phyloP scores from a whole-genome alignment of 2,888 invertebrate species.

The Sicus ferrugineus region DNA sequence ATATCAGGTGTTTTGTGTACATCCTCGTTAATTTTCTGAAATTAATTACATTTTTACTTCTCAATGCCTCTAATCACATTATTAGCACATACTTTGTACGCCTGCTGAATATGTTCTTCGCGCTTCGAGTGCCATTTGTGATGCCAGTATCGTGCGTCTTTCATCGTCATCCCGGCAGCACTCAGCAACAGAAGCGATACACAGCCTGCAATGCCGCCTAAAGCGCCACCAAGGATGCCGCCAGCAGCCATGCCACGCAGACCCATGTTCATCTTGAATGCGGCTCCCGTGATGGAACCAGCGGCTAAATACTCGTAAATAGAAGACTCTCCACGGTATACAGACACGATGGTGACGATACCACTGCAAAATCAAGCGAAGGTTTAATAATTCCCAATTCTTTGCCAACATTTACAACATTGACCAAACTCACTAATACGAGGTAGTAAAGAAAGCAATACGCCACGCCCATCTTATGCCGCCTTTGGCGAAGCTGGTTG shows the following conservation, averaged over 20 bases:
- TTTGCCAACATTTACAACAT: slow-evolving; percentile 5
- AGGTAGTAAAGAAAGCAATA: slow-evolving; percentile 72
- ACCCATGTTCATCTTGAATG: slow-evolving; percentile 76
- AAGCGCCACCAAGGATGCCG: slow-evolving; percentile 69
- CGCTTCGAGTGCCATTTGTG: slow-evolving; percentile 65
- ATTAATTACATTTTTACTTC: background rate
- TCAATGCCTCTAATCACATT: background rate
- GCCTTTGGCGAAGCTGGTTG: slow-evolving; percentile 75
- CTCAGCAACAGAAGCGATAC: slow-evolving; percentile 68
- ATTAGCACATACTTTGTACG: slow-evolving; percentile 46
- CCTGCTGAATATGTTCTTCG: slow-evolving; percentile 58
- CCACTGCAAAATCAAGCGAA: slow-evolving; percentile 65
- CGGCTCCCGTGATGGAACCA: slow-evolving; percentile 70
- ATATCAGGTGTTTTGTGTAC: slow-evolving; percentile 45
- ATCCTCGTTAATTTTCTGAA: slow-evolving; percentile 42
- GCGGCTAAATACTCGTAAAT: slow-evolving; percentile 73
- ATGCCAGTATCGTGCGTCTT: slow-evolving; percentile 71
- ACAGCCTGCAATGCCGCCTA: slow-evolving; percentile 72
- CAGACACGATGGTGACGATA: slow-evolving; percentile 70
- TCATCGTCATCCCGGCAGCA: slow-evolving; percentile 70
- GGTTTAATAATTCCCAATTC: background rate
- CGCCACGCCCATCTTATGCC: slow-evolving; percentile 76
- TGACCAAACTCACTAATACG: slow-evolving; percentile 72
- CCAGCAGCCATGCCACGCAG: slow-evolving; percentile 75
- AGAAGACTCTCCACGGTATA: slow-evolving; percentile 74